A percentile compares a stretch with the other conserved stretches of the same genome.
Conservation (phyloP, 2,888 invertebrate species). For the Peribatodes rhomboidaria region DNA sequence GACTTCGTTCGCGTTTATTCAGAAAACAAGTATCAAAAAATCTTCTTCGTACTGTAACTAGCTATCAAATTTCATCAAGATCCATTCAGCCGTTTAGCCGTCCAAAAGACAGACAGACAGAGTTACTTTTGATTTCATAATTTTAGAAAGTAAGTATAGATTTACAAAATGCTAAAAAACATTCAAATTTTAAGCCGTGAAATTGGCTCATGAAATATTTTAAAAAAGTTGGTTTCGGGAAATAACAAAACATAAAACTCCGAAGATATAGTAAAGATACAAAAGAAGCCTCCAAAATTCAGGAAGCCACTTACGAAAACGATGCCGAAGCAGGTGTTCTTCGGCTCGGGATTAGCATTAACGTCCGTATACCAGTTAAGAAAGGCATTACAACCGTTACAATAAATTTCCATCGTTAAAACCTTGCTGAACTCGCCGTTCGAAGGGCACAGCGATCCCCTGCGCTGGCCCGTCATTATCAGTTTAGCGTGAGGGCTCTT, state of each 20-base stretch:
- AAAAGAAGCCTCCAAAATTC: slow-evolving; percentile 42
- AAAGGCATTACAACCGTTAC: slow-evolving; percentile 73
- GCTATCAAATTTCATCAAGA: too few relatives aligned
- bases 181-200: too few relatives aligned
- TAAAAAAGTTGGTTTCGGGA: not conserved
- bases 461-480: slow-evolving; percentile 76
- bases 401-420: slow-evolving; percentile 81
- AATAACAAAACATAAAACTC: not conserved
- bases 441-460: slow-evolving; percentile 58
- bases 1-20: too few relatives aligned
- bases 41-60: too few relatives aligned
- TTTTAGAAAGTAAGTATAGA: too few relatives aligned
- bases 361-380: slow-evolving; percentile 71
- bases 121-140: too few relatives aligned
- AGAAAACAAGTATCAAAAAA: too few relatives aligned
- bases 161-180: too few relatives aligned
- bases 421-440: slow-evolving; percentile 64
- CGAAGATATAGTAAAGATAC: slow-evolving; percentile 29
- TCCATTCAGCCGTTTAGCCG: too few relatives aligned
- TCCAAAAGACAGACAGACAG: too few relatives aligned
- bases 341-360: slow-evolving; percentile 72
- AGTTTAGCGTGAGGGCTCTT: slow-evolving; percentile 80
- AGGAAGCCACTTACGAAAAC: slow-evolving; percentile 47
- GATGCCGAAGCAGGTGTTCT: slow-evolving; percentile 69
- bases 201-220: too few relatives aligned